Evolutionary conservation across 2,888 invertebrate species (phyloP).

Genomic region (Lingula anatina): DNA sequence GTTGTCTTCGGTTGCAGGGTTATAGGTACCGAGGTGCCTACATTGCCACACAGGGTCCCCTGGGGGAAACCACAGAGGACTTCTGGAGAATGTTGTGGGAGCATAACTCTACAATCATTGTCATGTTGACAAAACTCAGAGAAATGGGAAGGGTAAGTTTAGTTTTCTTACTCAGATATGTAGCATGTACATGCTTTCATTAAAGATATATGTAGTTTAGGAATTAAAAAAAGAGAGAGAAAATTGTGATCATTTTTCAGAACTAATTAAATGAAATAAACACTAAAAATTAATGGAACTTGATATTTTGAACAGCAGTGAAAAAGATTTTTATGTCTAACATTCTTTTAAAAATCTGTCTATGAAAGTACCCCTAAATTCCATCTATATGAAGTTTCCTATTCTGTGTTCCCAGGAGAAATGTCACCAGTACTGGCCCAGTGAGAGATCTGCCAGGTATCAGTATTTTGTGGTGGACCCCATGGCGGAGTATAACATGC

Average conservation of each 20-base stretch:
- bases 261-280: too few relatives aligned
- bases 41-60: constrained; percentile 96
- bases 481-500: constrained; percentile 99
- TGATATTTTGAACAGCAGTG: too few relatives aligned
- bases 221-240: too few relatives aligned
- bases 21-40: constrained; percentile 77
- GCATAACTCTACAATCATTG: constrained; percentile 97
- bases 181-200: too few relatives aligned
- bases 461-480: constrained; percentile 98
- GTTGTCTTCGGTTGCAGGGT: constrained; percentile 48
- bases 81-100: constrained; percentile 99
- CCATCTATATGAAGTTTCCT: too few relatives aligned
- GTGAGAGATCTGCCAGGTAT: constrained; percentile 92
- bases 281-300: too few relatives aligned
- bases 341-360: too few relatives aligned
- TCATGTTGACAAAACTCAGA: constrained; percentile 95
- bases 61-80: constrained; percentile 92
- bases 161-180: too few relatives aligned
- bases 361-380: too few relatives aligned
- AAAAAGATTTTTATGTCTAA: too few relatives aligned
- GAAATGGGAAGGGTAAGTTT: constrained; percentile 90
- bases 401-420: constrained; percentile 71
- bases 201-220: too few relatives aligned
- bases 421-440: constrained; percentile 99
- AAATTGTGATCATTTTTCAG: too few relatives aligned